Evolutionary conservation across 2,797 vertebrate genomes (phyloP), one percentile per base, ranked within the genome.

Genomic region (Enteromius thamalakanensis): DNA sequence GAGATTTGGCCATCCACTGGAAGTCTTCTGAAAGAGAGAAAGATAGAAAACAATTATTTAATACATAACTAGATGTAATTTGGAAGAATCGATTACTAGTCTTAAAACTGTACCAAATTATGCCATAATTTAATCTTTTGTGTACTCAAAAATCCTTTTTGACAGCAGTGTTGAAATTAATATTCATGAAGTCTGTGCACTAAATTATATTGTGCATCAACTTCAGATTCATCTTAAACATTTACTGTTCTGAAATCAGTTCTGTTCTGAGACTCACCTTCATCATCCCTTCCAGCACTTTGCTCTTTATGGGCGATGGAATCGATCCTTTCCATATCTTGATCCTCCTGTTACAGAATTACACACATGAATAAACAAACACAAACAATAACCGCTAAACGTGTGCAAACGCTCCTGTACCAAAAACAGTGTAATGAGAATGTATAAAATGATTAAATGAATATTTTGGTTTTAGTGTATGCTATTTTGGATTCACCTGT

Each of bases 271-370:
- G 15, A 53, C 74, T 79, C 51, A 94, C 94, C 91, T 88, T 92
- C 49, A 81, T 81, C 37, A 94, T 85, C 26, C 93, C 92, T 21
- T 87, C 90, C 23, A 95, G 64, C 69, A 90, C 92, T 90, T 91
- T 94, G 86, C 95, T 95, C 88, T 95, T 93, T 21, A 86, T 86
- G 1, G 95, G 94, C 76, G 94, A 94, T 5, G 95, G 95, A 85
- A 95, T 87, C 0, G 94, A 94, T 26, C 92, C 87, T 42, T 90
- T 87, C 94, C 94, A 95, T 40, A 91, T 26, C n/a, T 85, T 1
- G 0, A 90, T 11, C 76, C 14, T 92, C 89, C 95, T 95, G 26
- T 76, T 23, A 70, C 65, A 34, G 80, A 67, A 75, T 32, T 21
- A 64, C 32, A 74, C 8, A 1, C 29, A 78, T 11, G 34, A n/a